Conservation (phyloP, 2,113 vertebrate species). For the Thunnus thynnus region DNA sequence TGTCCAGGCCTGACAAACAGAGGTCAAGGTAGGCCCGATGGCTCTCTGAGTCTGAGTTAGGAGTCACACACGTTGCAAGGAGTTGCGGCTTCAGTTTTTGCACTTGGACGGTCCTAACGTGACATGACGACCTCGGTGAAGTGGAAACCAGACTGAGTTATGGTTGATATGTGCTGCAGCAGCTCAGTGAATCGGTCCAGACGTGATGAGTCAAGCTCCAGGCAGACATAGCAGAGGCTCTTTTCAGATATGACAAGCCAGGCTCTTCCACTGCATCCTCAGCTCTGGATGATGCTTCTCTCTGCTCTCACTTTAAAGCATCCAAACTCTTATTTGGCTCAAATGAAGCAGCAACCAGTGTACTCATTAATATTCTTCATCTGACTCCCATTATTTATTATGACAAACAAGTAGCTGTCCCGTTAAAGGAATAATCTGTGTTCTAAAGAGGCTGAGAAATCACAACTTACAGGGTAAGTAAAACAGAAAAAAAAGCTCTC, state of each 20-base stretch:
- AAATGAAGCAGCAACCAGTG: not conserved
- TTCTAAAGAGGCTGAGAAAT: not conserved
- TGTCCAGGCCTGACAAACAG: constrained; percentile 59
- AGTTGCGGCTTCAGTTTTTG: constrained; percentile 4
- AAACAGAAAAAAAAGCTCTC: not conserved
- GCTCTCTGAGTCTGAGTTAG: not conserved
- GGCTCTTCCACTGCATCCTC: constrained; percentile 18
- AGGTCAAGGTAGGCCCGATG: constrained; percentile 50
- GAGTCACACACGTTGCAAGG: not conserved
- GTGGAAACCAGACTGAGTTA: constrained; percentile 27
- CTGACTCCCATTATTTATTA: not conserved
- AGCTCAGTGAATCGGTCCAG: constrained; percentile 50
- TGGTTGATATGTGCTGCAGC: constrained; percentile 42
- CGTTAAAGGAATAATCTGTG: not conserved
- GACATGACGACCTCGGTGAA: constrained; percentile 28
- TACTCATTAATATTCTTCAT: too few relatives aligned
- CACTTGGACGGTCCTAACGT: constrained; percentile 32
- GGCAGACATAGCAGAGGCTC: constrained; percentile 19
- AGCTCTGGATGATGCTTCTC: constrained; percentile 6
- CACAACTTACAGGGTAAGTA: not conserved
- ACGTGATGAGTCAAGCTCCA: constrained; percentile 45
- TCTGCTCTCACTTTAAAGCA: constrained; percentile 1
- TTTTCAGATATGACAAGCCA: constrained; percentile 32
- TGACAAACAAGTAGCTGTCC: not conserved
- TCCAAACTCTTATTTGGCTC: not conserved